Evolutionary conservation across 2,113 vertebrate genomes (phyloP), one percentile per base, ranked within the genome.

Genomic region (Heterochromis multidens): DNA sequence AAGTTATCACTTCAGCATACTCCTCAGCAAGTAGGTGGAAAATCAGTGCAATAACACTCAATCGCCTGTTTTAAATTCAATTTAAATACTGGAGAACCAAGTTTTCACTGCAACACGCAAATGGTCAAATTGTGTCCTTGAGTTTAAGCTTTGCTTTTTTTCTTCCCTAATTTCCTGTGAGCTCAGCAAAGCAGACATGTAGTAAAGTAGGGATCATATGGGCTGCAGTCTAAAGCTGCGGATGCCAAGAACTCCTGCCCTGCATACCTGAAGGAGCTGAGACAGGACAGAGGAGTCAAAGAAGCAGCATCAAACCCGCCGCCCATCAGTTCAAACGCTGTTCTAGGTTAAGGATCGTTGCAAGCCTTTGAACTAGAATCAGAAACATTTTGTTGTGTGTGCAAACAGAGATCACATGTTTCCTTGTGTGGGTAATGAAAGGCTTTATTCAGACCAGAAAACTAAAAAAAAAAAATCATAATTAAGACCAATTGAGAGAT

Each of bases 141-240:
- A 88, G 70, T 79, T 84, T 78, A 82, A 87, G 46, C 81, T 31
- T 27, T 58, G 6, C 46, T 72, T 27, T 77, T 82, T 25, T 27
- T 72, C 33, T 72, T 65, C 77, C 80, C 52, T 54, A 94, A 94
- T 94, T 96, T 96, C 95, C 95, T 95, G 92, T 90, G 61, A 80
- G 79, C 35, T 3, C 19, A 91, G 79, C 43, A 29, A 2, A 33
- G 43, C 77, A 88, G 87, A 85, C 82, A 83, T 80, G 27, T 57
- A 84, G 87, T 84, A 78, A 81, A 89, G 81, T 3, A n/a, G 25
- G 87, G 10, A 86, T 93, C 91, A 94, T 92, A 89, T 91, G 92
- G 93, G 80, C 85, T 81, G 80, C 93, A 93, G 90, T 91, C 83
- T 89, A 37, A 77, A 79, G 77, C 72, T 59, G 82, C 25, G 29